Evolutionary conservation across 2,797 vertebrate genomes (phyloP).

Genomic region (Cottoperca gobio): DNA sequence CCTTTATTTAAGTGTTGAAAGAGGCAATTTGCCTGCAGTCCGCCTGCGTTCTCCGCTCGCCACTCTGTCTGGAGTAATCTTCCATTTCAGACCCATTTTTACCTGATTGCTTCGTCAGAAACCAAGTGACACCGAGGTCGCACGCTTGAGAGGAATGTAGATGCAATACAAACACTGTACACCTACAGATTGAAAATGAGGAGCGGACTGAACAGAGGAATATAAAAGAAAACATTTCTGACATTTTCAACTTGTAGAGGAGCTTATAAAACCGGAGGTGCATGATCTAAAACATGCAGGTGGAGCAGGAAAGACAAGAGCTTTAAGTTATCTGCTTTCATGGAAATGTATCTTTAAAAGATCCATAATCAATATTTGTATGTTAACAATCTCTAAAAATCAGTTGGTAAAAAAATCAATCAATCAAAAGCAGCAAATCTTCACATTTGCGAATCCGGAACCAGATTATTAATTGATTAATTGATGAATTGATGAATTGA

Average conservation of each 20-base stretch:
- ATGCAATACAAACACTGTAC: conserved; percentile 62
- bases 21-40: conserved; percentile 74
- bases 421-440: not conserved
- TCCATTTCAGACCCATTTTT: conserved; percentile 75
- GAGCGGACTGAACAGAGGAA: conserved; percentile 6
- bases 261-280: conserved; percentile 33
- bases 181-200: conserved; percentile 55
- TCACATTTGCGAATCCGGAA: too few species aligned
- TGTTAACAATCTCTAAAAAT: too few species aligned
- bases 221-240: conserved; percentile 32
- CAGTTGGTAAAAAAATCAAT: too few species aligned
- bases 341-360: not conserved
- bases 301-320: not conserved
- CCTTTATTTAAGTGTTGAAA: conserved; percentile 76
- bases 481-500: too few species aligned
- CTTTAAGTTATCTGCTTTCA: too few species aligned
- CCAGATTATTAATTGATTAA: too few species aligned
- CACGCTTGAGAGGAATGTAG: conserved; percentile 49
- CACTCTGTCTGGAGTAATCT: conserved; percentile 69
- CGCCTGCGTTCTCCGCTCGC: conserved; percentile 34
- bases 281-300: conserved; percentile 1
- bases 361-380: not conserved
- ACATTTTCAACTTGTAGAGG: conserved; percentile 18
- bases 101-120: conserved; percentile 73
- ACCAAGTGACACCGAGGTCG: conserved; percentile 61